Evolutionary conservation across 2,888 invertebrate species (phyloP), one percentile per base, ranked within the genome.

Genomic region (Ischnus inquisitorius): DNA sequence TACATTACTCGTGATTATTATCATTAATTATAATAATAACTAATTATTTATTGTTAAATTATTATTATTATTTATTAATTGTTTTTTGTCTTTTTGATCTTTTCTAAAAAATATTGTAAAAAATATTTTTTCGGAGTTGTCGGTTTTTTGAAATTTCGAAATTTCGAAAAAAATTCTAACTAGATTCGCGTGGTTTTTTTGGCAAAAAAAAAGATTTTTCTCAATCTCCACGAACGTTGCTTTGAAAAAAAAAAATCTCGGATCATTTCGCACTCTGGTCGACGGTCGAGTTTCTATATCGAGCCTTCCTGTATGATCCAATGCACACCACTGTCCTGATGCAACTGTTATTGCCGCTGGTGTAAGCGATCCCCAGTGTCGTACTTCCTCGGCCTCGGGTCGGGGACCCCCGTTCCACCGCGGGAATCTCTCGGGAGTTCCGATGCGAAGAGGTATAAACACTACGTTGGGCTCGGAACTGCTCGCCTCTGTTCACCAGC

Each of bases 381-480:
- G 60, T 19, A 62, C 19, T 60, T 74, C 43, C 60, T 46, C 16
- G 41, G 28, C 22, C 10, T 62, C 62, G 60, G 72, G 72, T 74
- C 46, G 72, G 46, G 14, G 62, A 74, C 72, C 72, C 25, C 46
- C 46, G 60, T 46, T 8, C 16, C 46, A 41, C 72, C 16, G 16
- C 34, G 72, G 25, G 43, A 72, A 60, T n/a, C 16, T 72, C 72
- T 25, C 57, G 14, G n/a, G 46, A 46, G 46, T 12, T 46, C 57
- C 25, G 57, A 57, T 34, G 34, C 34, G 6, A 34, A 4, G 46
- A 43, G 72, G 28, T 74, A n/a, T 28, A n/a, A n/a, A 62, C 28
- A 43, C 25, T 34, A 69, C 51, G 69, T 54, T 25, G 46, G 60
- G 60, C 62, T 74, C 43, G 43, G 57, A 46, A 25, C 5, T 3